Evolutionary conservation across 2,888 invertebrate genomes (phyloP).

Genomic region (Thereva unica): DNA sequence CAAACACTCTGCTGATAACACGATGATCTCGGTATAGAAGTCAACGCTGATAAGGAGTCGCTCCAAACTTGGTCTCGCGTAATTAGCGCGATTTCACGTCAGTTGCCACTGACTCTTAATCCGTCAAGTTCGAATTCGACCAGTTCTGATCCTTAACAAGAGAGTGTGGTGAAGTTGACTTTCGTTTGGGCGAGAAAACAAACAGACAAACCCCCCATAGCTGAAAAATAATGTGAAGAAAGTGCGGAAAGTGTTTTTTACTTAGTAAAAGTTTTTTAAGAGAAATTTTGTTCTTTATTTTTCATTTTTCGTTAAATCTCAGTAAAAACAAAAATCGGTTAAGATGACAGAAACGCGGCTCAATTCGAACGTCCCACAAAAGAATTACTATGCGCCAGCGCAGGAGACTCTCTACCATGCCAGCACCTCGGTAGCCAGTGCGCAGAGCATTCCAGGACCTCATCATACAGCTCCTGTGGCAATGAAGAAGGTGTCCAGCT

Average conservation of each 20-base stretch:
- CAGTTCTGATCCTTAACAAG: neutral
- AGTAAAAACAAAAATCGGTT: too few species aligned
- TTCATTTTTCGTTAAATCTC: too few species aligned
- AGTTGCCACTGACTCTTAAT: slow-evolving; percentile 33
- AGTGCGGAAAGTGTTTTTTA: too few species aligned
- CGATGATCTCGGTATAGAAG: slow-evolving; percentile 29
- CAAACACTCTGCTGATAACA: slow-evolving; percentile 26
- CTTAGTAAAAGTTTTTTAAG: too few species aligned
- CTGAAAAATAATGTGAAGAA: too few species aligned
- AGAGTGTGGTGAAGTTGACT: slow-evolving; percentile 10
- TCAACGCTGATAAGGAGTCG: slow-evolving; percentile 32
- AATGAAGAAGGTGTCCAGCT: slow-evolving; percentile 31
- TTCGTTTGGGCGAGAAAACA: too few species aligned
- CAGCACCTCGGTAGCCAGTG: neutral
- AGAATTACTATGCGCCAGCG: too few species aligned
- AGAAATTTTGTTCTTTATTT: too few species aligned
- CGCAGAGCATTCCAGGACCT: slow-evolving; percentile 13
- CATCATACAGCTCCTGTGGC: slow-evolving; percentile 30
- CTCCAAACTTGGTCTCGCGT: slow-evolving; percentile 16
- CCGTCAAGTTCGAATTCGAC: slow-evolving; percentile 18
- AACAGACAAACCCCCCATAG: too few species aligned
- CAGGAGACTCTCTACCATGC: neutral
- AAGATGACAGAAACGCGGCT: too few species aligned
- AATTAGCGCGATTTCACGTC: slow-evolving; percentile 11
- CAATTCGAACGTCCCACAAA: too few species aligned